phyloP scores from a whole-genome alignment of 1,140 invertebrate genomes.

The Philopotamus ludificatus region DNA sequence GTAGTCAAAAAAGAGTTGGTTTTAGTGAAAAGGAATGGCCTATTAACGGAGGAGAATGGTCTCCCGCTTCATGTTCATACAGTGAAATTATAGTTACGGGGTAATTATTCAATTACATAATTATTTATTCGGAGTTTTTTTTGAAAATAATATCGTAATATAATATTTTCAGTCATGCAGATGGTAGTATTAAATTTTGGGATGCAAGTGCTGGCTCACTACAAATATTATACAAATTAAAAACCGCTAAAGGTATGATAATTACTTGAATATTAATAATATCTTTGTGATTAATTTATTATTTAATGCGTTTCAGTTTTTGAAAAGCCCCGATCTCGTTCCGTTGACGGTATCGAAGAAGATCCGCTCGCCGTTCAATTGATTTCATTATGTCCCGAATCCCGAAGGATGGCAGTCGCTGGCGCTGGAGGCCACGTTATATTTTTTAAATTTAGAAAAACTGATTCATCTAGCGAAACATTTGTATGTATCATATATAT shows the following conservation, averaged over 20 bases:
- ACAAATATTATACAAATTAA: constrained; percentile 92
- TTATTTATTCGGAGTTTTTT: neutral
- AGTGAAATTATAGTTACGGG: constrained; percentile 96
- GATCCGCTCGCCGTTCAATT: constrained; percentile 93
- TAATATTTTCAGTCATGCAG: constrained; percentile 76
- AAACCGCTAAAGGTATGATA: constrained; percentile 78
- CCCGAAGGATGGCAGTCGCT: constrained; percentile 82
- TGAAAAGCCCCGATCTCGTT: constrained; percentile 68
- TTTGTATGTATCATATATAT: constrained; percentile 61
- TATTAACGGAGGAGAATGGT: constrained; percentile 93
- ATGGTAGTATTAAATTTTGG: constrained; percentile 97
- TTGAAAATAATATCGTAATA: constrained; percentile 2
- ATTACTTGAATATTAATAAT: neutral
- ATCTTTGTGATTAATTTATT: neutral
- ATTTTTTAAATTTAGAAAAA: constrained; percentile 92
- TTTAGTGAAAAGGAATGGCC: constrained; percentile 97
- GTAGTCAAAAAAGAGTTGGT: constrained; percentile 68
- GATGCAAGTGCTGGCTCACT: constrained; percentile 91
- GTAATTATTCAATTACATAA: constrained; percentile 52
- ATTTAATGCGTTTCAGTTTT: constrained; percentile 60
- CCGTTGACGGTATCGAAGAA: constrained; percentile 65
- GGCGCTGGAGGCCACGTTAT: constrained; percentile 90
- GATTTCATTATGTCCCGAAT: constrained; percentile 91
- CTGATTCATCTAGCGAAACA: constrained; percentile 81
- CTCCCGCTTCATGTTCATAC: constrained; percentile 89